A percentile compares a stretch with the other conserved stretches of the same genome.
These are phyloP conservation scores for Piprites chloris DNA, from an alignment of 2,113 vertebrate species.

Conservation along the genomic window DNA sequence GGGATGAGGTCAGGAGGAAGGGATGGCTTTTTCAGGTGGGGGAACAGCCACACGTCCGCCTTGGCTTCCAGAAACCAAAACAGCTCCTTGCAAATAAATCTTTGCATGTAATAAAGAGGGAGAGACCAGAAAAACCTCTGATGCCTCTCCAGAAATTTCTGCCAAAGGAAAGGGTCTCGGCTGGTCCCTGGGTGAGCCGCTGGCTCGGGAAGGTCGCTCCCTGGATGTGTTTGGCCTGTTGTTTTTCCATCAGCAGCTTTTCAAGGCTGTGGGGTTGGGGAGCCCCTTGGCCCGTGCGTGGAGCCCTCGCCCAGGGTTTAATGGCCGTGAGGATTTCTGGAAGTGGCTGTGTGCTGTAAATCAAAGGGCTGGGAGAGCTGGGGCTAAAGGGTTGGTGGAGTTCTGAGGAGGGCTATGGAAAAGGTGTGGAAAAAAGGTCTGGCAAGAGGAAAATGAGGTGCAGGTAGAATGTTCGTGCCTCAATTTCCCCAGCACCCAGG, in stretches of 20 bases:
- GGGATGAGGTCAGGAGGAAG: conserved; percentile 25
- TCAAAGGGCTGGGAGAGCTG: background rate
- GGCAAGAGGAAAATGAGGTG: background rate
- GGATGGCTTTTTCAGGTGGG: background rate
- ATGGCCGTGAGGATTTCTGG: background rate
- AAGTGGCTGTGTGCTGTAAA: background rate
- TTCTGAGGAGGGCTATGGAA: background rate
- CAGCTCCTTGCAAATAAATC: background rate
- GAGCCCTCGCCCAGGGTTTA: background rate
- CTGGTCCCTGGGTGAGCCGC: background rate
- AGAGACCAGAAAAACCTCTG: conserved; percentile 13
- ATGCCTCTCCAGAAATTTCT: background rate
- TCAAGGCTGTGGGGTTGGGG: background rate
- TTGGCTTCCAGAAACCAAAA: background rate
- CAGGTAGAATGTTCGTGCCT: background rate
- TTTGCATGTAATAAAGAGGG: background rate
- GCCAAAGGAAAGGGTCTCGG: background rate
- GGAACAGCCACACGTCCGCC: background rate
- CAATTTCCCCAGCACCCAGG: background rate
- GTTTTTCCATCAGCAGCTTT: background rate
- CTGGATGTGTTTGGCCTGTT: background rate
- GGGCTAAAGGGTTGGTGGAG: background rate
- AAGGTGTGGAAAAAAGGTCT: background rate
- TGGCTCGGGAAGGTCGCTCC: background rate
- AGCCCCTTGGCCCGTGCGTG: background rate